Percentiles rank a stretch among this genome's conserved stretches.
Conservation (phyloP, 1,140 invertebrate genomes). For the Drosophila ohnishii region DNA sequence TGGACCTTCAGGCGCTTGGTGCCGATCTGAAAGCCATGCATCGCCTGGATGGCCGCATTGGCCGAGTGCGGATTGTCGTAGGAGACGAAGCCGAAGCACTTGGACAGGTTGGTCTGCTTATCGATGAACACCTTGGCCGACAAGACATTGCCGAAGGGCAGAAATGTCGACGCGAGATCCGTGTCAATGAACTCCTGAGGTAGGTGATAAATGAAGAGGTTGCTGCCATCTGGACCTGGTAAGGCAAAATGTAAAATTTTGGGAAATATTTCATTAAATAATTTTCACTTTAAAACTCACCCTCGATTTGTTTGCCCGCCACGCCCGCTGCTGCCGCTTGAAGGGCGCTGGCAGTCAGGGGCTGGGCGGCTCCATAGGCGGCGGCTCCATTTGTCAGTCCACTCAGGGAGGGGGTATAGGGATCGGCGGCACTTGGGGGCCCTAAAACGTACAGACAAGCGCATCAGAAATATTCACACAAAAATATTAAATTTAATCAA, state of each 20-base stretch:
- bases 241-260: not conserved
- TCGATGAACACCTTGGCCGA: constrained; percentile 99
- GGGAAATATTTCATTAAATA: not conserved
- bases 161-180: constrained; percentile 96
- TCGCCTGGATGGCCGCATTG: constrained; percentile 96
- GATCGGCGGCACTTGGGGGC: constrained; percentile 65
- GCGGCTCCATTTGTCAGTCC: constrained; percentile 70
- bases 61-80: constrained; percentile 97
- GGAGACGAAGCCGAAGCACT: constrained; percentile 99
- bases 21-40: constrained; percentile 99
- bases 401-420: constrained; percentile 67
- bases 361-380: constrained; percentile 60
- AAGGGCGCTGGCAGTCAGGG: constrained; percentile 64
- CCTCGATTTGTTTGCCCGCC: constrained; percentile 82
- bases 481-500: not conserved
- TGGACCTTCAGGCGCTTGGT: constrained; percentile 99
- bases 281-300: constrained; percentile 36
- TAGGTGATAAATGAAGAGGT: constrained; percentile 99
- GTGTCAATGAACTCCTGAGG: constrained; percentile 98
- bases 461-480: not conserved
- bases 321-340: constrained; percentile 76
- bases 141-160: constrained; percentile 97
- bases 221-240: constrained; percentile 96
- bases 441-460: constrained; percentile 50
- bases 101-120: constrained; percentile 98